Conservation (phyloP, 2,888 invertebrate species). For the Pyrochroa serraticornis region DNA sequence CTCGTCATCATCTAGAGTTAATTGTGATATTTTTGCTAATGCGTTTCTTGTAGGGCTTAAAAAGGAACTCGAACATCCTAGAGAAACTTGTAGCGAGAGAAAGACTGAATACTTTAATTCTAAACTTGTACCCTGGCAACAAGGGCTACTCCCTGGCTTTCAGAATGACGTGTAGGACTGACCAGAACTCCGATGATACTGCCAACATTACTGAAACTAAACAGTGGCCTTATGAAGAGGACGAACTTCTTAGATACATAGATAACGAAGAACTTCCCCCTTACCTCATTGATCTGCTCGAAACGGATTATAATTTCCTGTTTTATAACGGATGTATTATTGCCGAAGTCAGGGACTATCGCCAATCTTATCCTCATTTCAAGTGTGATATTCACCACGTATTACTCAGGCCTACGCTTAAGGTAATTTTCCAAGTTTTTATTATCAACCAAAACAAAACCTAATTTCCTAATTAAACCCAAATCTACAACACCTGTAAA, state of each 20-base stretch:
- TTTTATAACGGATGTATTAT: constrained; percentile 93
- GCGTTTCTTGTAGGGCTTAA: constrained; percentile 61
- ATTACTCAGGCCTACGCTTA: constrained; percentile 83
- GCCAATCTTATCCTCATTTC: constrained; percentile 78
- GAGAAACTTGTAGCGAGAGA: constrained; percentile 85
- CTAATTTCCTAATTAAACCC: neutral
- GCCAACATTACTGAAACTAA: constrained; percentile 73
- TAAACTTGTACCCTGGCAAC: constrained; percentile 90
- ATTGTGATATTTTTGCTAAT: too few species aligned
- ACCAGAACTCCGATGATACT: constrained; percentile 64
- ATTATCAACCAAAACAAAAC: neutral
- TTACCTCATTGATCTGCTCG: constrained; percentile 81
- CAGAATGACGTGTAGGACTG: constrained; percentile 44
- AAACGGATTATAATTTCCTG: constrained; percentile 81
- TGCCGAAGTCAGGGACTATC: constrained; percentile 87
- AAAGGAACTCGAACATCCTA: constrained; percentile 74
- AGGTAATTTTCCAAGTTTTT: constrained; percentile 62
- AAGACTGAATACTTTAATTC: constrained; percentile 85
- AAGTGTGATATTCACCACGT: constrained; percentile 87
- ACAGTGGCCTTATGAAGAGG: constrained; percentile 88
- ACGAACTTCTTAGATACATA: constrained; percentile 84
- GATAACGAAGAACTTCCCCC: constrained; percentile 92
- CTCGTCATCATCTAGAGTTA: too few species aligned
- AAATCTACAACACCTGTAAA: too few species aligned
- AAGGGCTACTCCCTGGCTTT: constrained; percentile 79